Conservation (phyloP, 2,113 vertebrate species). For the Scopus umbretta region DNA sequence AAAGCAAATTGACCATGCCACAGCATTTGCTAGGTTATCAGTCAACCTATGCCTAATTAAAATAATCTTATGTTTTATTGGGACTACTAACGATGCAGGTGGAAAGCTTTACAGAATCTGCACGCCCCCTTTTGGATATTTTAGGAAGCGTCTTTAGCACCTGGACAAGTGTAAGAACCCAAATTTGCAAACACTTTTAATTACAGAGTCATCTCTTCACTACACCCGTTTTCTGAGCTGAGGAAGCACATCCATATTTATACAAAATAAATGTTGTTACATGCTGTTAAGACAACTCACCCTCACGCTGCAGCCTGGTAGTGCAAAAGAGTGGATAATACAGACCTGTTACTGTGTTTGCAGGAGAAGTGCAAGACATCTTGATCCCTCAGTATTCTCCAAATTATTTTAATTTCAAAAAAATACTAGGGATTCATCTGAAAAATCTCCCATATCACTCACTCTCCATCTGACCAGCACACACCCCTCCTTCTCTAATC, state of each 20-base stretch:
- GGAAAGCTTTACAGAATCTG: background rate
- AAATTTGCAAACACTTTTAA: background rate
- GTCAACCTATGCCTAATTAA: background rate
- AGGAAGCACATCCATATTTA: background rate
- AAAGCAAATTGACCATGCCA: background rate
- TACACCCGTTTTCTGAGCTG: background rate
- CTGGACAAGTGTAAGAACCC: background rate
- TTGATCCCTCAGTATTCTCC: background rate
- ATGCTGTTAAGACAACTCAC: background rate
- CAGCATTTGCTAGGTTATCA: background rate
- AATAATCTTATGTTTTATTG: background rate
- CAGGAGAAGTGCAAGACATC: background rate
- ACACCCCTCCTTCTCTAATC: background rate
- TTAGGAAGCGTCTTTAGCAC: background rate
- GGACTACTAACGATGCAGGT: background rate
- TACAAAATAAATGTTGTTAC: background rate
- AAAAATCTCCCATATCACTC: background rate
- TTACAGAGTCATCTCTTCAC: background rate
- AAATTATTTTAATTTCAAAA: background rate
- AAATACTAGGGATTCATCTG: background rate
- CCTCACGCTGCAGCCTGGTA: background rate
- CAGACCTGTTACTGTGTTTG: background rate
- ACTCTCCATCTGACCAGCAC: background rate
- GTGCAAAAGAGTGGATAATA: background rate
- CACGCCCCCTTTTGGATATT: background rate